phyloP scores from a whole-genome alignment of 2,888 invertebrate species.

The Glaucopsyche alexis region DNA sequence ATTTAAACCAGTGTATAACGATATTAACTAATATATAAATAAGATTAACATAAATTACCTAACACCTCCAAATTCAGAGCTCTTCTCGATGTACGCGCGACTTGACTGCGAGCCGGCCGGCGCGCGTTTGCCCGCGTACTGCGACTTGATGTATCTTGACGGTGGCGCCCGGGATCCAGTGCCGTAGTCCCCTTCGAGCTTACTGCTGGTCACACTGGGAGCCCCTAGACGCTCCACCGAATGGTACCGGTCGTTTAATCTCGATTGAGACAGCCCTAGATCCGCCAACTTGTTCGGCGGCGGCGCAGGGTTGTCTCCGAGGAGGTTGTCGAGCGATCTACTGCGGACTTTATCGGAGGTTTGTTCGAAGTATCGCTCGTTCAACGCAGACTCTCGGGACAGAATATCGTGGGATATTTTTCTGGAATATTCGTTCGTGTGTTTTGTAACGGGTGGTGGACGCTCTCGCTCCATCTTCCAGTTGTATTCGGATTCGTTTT shows the following conservation, averaged over 20 bases:
- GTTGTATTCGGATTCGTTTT: conserved; percentile 67
- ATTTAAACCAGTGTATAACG: no score
- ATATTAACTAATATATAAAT: neutral
- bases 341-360: conserved; percentile 87
- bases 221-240: conserved; percentile 88
- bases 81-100: conserved; percentile 91
- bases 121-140: conserved; percentile 89
- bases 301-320: conserved; percentile 84
- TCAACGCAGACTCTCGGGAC: conserved; percentile 90
- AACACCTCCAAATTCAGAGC: conserved; percentile 84
- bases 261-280: conserved; percentile 90
- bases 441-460: conserved; percentile 48
- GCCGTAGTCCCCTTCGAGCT: conserved; percentile 85
- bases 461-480: conserved; percentile 68
- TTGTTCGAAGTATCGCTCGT: conserved; percentile 92
- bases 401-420: conserved; percentile 88
- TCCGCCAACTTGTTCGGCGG: conserved; percentile 83
- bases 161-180: conserved; percentile 77
- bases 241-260: conserved; percentile 93
- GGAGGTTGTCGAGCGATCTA: conserved; percentile 87
- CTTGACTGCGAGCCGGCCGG: conserved; percentile 93
- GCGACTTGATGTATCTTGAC: conserved; percentile 90
- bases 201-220: conserved; percentile 78
- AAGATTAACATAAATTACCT: conserved; percentile 51
- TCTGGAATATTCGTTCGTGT: conserved; percentile 68